Conservation (phyloP, 2,797 vertebrate genomes). For the Rhinella marina region DNA sequence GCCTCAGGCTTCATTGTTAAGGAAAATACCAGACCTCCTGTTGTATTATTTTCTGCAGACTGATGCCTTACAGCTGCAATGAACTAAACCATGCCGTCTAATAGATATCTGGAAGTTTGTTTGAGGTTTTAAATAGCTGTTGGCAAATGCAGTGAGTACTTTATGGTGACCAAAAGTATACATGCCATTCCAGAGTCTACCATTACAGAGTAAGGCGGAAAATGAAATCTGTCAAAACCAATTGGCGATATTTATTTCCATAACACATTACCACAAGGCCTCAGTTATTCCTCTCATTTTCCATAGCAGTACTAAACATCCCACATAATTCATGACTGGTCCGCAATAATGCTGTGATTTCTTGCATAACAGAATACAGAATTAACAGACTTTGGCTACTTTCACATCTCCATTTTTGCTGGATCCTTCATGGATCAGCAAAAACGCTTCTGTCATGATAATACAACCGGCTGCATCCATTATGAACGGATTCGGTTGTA, state of each 20-base stretch:
- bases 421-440: too few species aligned
- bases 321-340: not conserved
- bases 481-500: too few species aligned
- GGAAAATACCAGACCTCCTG: constrained; percentile 41
- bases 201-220: constrained; percentile 2
- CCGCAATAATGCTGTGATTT: not conserved
- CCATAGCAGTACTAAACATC: not conserved
- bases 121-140: constrained; percentile 48
- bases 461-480: too few species aligned
- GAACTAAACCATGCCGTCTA: constrained; percentile 31
- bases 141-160: constrained; percentile 39
- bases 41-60: constrained; percentile 20
- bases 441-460: too few species aligned
- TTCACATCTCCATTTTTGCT: too few species aligned
- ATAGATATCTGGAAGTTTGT: constrained; percentile 40
- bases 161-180: constrained; percentile 35
- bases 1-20: constrained; percentile 34
- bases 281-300: not conserved
- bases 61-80: constrained; percentile 11
- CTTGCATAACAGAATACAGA: not conserved
- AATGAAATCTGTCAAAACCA: constrained; percentile 14
- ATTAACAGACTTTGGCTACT: not conserved
- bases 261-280: not conserved
- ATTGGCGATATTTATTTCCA: constrained; percentile 26
- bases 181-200: constrained; percentile 12